These are phyloP conservation scores for Drosophila putrida DNA, from an alignment of 2,888 invertebrate genomes.

Conservation along the genomic window DNA sequence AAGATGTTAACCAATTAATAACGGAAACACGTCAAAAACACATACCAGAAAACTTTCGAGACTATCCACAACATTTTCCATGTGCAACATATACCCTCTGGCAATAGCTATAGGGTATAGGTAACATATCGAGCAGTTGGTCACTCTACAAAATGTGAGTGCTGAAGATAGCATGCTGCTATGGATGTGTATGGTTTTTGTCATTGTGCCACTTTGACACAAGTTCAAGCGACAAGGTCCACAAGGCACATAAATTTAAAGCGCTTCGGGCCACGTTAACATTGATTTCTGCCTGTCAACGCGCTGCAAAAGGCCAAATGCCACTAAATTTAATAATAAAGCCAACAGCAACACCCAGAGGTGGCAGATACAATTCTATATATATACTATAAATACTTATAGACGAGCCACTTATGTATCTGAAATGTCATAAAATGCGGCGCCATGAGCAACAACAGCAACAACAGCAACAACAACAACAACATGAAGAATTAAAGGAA, in stretches of 20 bases:
- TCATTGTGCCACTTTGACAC: conserved; percentile 74
- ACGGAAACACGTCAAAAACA: not conserved
- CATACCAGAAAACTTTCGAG: not conserved
- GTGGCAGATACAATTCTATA: conserved; percentile 17
- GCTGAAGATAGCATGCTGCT: conserved; percentile 27
- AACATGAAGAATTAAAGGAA: conserved; percentile 1
- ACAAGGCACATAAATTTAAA: conserved; percentile 52
- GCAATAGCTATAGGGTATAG: conserved; percentile 19
- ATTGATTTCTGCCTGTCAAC: conserved; percentile 77
- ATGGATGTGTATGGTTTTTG: conserved; percentile 45
- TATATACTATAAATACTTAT: conserved; percentile 14
- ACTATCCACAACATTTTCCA: not conserved
- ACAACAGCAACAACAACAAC: conserved; percentile 26
- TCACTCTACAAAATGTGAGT: conserved; percentile 18
- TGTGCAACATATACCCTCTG: conserved; percentile 1
- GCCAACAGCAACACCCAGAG: conserved; percentile 18
- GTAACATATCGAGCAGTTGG: conserved; percentile 2
- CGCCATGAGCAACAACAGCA: conserved; percentile 52
- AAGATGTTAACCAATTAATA: not conserved
- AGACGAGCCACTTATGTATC: conserved; percentile 33
- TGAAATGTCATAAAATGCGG: conserved; percentile 69
- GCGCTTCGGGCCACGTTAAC: conserved; percentile 58
- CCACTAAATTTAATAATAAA: conserved; percentile 66
- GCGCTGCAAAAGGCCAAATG: conserved; percentile 74
- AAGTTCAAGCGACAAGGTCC: conserved; percentile 78